Evolutionary conservation across 2,797 vertebrate species (phyloP).

Genomic region (Tympanoctomys barrerae): DNA sequence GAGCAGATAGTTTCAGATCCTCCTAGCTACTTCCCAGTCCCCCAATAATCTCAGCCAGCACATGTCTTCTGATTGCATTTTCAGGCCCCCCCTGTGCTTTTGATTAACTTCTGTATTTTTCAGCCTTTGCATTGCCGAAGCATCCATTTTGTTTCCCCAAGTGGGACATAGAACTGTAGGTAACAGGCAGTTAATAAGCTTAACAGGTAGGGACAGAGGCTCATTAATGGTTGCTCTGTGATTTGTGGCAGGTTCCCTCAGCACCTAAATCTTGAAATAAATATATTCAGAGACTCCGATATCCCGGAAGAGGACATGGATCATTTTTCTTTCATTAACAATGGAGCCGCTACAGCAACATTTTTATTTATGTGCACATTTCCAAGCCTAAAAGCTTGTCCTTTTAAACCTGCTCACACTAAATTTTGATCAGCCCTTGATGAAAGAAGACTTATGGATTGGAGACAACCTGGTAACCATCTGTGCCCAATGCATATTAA

Average conservation of each 20-base stretch:
- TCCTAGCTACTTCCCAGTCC: neutral
- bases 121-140: neutral
- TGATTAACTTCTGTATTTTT: constrained; percentile 64
- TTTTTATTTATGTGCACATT: constrained; percentile 83
- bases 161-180: constrained; percentile 72
- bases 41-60: neutral
- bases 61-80: neutral
- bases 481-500: constrained; percentile 70
- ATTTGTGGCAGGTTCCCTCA: constrained; percentile 76
- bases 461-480: constrained; percentile 69
- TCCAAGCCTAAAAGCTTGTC: constrained; percentile 76
- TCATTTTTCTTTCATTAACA: constrained; percentile 84
- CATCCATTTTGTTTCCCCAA: constrained; percentile 63
- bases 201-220: constrained; percentile 68
- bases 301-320: constrained; percentile 73
- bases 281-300: constrained; percentile 79
- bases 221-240: constrained; percentile 76
- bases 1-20: neutral
- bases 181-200: constrained; percentile 80
- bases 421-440: constrained; percentile 81
- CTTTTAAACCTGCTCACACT: constrained; percentile 78
- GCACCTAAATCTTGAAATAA: constrained; percentile 83
- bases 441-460: constrained; percentile 76
- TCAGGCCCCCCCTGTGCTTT: neutral
- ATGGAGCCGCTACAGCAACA: constrained; percentile 41